Evolutionary conservation across 2,113 vertebrate genomes (phyloP), one percentile per base, ranked within the genome.

Genomic region (Pelecanoides urinatrix): DNA sequence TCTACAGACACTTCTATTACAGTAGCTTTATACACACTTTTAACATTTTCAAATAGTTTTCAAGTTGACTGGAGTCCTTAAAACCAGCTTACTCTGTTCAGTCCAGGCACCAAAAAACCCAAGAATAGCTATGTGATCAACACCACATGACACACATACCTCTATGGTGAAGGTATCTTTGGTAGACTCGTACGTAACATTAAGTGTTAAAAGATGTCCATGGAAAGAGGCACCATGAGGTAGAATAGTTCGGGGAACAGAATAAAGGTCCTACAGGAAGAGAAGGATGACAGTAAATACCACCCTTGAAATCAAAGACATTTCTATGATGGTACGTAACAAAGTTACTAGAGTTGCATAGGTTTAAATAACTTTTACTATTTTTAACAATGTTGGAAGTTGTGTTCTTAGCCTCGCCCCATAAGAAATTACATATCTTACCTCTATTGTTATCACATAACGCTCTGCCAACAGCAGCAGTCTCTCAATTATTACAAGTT

Each of bases 361-460:
- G 7, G 7, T 61, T 89, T 47, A 62, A 92, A 21, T 72, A 86
- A 74, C 27, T 89, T 78, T 1, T 4, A 53, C 3, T 59, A 20
- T 14, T 72, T 62, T 61, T 50, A 85, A 38, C 53, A 86, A 49
- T 25, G 77, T 0, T 67, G 13, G 3, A 52, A 74, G 38, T 16
- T 63, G 44, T 82, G 23, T 62, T 94, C 40, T 91, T 72, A 92
- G 50, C 36, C 70, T 81, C 38, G n/a, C 66, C 56, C 49, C 65
- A 25, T 25, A 66, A 70, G 36, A 77, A 89, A 49, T 76, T 1
- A 34, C 29, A 8, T 23, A 23, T 74, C 97, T 95, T 97, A 99
- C 99, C 99, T 99, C 99, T 94, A 99, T 99, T 86, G 99, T 99
- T 97, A 99, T 99, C 93, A 99, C 99, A 2, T 99, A 99, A 96